A percentile compares a stretch with the other conserved stretches of the same genome.
These are phyloP conservation scores for Propithecus deckenii DNA, from an alignment of 2,797 vertebrate genomes.

Conservation along the genomic window DNA sequence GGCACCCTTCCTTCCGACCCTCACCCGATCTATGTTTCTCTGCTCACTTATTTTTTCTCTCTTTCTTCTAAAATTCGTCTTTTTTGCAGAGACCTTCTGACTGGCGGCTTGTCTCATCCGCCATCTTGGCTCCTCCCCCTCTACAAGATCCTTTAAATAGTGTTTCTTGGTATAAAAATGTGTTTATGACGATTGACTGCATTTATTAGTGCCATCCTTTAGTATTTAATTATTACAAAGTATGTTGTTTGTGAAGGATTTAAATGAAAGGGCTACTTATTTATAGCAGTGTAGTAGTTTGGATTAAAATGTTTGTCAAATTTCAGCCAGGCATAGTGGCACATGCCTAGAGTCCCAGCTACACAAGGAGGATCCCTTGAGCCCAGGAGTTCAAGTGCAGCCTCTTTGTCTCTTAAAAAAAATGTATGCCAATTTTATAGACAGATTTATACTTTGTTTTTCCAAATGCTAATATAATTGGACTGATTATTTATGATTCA, in stretches of 20 bases:
- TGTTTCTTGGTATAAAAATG: not conserved
- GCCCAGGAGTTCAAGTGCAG: no score
- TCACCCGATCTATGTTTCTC: no score
- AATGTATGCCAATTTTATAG: not conserved
- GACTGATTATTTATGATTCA: not conserved
- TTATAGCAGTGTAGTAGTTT: not conserved
- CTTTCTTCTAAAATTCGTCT: no score
- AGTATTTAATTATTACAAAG: not conserved
- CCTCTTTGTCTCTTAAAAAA: no score
- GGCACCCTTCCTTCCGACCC: no score
- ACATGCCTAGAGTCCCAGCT: no score
- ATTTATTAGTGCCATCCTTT: not conserved
- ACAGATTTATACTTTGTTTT: not conserved
- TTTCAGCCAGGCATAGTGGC: no score
- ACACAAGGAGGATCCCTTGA: no score
- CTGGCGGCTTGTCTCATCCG: no score
- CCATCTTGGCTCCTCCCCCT: no score
- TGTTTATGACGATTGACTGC: not conserved
- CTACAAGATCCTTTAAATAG: constrained; percentile 28
- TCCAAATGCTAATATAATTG: not conserved
- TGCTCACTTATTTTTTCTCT: no score
- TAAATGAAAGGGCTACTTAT: constrained; percentile 15
- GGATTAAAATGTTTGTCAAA: not conserved
- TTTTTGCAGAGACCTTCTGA: no score
- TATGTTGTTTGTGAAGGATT: not conserved